Base-by-base conservation (phyloP, 35 echinoderm and acorn worm species). In the Heliocidaris erythrogramma region DNA sequence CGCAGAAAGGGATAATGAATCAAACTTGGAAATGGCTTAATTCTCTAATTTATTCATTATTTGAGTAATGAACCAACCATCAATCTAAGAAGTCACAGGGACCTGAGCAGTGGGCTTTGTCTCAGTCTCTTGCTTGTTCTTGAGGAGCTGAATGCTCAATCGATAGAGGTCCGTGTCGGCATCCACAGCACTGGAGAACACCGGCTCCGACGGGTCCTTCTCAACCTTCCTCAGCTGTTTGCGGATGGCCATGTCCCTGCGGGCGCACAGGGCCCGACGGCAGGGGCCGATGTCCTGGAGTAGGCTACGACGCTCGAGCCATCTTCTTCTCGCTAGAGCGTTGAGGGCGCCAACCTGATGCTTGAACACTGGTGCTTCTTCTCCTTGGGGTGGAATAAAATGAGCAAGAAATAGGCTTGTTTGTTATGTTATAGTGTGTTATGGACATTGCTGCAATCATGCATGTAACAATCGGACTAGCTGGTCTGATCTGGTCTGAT, bases 211-310 rank as follows among this genome's bases (percentile, higher is more conserved):
- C 47, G 87, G 47, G 47, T 89, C 98, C 94, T 97, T 97, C 59
- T 96, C 95, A 17, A 94, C 30, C 88, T 97, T 99, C 69, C 98
- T 86, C 8, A 99, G 97, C 85, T 97, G 96, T 85, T 97, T 96
- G 85, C 98, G 94, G 90, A 99, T 99, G 18, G 94, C 94, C 49
- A 99, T 85, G 50, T 99, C 98, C 86, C 95, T 95, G 12, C 95
- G 91, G 94, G 98, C 98, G 49, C 94, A 97, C 35, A 99, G 90
- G 31, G 98, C 98, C 29, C 97, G 85, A 49, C 98, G 91, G 85
- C 98, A 99, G 24, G 98, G 98, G 27, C 98, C 98, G 10, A 99
- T 94, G 94, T 99, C 96, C 8, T 96, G 91, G 32, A 99, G 95
- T 2, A 99, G 94, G 61, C 85, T 97, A 50, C 71, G 95, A 9